Evolutionary conservation across 2,888 invertebrate species (phyloP).

Genomic region (Rhingia campestris): DNA sequence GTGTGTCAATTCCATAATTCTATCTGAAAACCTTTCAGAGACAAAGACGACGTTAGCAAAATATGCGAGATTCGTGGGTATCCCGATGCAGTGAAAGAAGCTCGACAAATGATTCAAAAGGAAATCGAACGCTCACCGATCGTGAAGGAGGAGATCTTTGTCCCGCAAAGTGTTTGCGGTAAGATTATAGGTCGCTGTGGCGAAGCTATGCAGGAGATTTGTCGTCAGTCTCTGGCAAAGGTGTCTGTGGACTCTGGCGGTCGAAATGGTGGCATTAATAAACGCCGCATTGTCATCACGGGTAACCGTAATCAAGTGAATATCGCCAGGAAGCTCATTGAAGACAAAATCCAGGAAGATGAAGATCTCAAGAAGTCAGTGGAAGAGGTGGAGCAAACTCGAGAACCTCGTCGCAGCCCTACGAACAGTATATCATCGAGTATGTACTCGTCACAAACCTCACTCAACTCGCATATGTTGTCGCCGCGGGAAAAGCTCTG

Average conservation of each 20-base stretch:
- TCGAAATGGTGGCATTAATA: constrained; percentile 77
- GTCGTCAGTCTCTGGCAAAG: constrained; percentile 88
- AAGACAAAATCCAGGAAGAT: constrained; percentile 86
- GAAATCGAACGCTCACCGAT: constrained; percentile 87
- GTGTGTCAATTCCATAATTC: not conserved
- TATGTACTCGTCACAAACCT: constrained; percentile 81
- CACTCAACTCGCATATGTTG: constrained; percentile 79
- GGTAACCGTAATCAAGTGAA: constrained; percentile 91
- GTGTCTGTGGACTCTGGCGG: constrained; percentile 85
- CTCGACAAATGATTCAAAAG: constrained; percentile 88
- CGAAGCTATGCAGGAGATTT: constrained; percentile 88
- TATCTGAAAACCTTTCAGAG: constrained; percentile 78
- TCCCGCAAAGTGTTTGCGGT: constrained; percentile 87
- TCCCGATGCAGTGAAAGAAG: constrained; percentile 87
- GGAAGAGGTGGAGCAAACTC: constrained; percentile 81
- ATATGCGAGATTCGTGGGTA: constrained; percentile 89
- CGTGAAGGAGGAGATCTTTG: constrained; percentile 86
- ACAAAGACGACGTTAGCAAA: constrained; percentile 85
- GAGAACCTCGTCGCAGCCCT: constrained; percentile 84
- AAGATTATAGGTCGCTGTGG: constrained; percentile 90
- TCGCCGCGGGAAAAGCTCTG: constrained; percentile 80
- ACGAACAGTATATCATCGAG: constrained; percentile 81
- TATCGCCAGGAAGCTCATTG: constrained; percentile 88
- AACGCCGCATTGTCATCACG: constrained; percentile 83
- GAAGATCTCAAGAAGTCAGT: constrained; percentile 83